Evolutionary conservation across 1,140 invertebrate species (phyloP), one percentile per base, ranked within the genome.

Genomic region (Theocolax elegans): DNA sequence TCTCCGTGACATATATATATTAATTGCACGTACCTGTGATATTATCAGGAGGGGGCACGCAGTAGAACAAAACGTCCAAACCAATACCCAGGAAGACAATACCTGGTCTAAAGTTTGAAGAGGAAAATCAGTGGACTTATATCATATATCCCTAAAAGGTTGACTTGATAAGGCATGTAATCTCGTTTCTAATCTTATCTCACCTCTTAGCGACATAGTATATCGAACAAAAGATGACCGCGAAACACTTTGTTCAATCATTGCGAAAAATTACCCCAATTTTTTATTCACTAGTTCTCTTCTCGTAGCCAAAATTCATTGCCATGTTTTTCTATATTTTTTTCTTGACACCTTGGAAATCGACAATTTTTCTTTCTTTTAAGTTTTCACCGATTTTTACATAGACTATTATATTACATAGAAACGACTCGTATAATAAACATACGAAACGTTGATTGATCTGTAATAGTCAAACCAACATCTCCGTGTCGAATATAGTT

Each of bases 141-240:
- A 53, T 9, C 2, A 9, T 19, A 35, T 12, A 35, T 40, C 17
- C 19, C 44, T 13, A n/a, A 40, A 19, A 21, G 10, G 0, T 59
- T 73, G 23, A 4, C 35, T 64, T 51, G 59, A 63, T 35, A 48
- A 40, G 9, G 38, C 4, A 9, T 59, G 70, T 78, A 76, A 74
- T 54, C 67, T 53, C 19, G 2, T 38, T 60, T 64, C 29, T 71
- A 64, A 71, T 71, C 68, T 71, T 65, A 71, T 71, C 68, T 49
- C 10, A 64, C n/a, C 42, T 42, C 35, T 68, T 31, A 64, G 48
- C 29, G 59, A 72, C 68, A 49, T 58, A 42, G 13, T 21, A 56
- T 35, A 67, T 63, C 58, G 13, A 66, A 48, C 42, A 46, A 40
- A 60, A 71, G 68, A 71, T 53, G 44, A 67, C 70, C 72, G 69